Percentiles rank a stretch among this genome's conserved stretches.
Conservation (phyloP, 2,888 invertebrate genomes). For the Endotricha flammealis region DNA sequence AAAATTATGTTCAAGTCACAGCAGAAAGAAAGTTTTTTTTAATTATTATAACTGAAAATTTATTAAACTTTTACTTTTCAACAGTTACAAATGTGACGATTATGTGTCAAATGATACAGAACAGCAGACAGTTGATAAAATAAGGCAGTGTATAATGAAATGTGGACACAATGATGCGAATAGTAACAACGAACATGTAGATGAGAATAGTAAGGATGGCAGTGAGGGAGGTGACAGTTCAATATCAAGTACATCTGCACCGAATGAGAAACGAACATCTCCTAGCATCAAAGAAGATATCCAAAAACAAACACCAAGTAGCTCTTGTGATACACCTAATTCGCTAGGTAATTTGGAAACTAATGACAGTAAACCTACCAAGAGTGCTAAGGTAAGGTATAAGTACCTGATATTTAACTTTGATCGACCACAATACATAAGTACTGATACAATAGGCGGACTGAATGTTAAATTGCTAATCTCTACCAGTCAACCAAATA, state of each 20-base stretch:
- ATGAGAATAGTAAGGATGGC: constrained; percentile 43
- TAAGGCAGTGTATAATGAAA: constrained; percentile 72
- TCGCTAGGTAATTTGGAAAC: constrained; percentile 29
- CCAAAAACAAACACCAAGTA: constrained; percentile 27
- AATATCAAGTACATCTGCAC: constrained; percentile 21
- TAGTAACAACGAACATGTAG: constrained; percentile 32
- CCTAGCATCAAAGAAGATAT: constrained; percentile 33
- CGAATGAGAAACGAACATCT: constrained; percentile 27
- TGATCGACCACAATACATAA: too few species aligned
- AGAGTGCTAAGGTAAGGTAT: constrained; percentile 46
- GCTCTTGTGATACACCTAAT: constrained; percentile 35
- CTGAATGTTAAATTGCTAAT: too few species aligned
- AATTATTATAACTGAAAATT: too few species aligned
- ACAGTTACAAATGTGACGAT: constrained; percentile 88
- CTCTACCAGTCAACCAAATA: too few species aligned
- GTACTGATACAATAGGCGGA: too few species aligned
- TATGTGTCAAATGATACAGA: constrained; percentile 85
- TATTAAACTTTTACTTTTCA: background rate
- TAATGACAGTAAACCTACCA: constrained; percentile 44
- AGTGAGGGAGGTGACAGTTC: constrained; percentile 33
- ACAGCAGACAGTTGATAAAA: constrained; percentile 73
- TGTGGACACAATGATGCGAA: constrained; percentile 33
- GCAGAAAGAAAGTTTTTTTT: too few species aligned
- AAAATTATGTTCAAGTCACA: too few species aligned
- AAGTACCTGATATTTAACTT: too few species aligned